Conservation (phyloP, 2,797 vertebrate genomes). For the Manis pentadactyla region DNA sequence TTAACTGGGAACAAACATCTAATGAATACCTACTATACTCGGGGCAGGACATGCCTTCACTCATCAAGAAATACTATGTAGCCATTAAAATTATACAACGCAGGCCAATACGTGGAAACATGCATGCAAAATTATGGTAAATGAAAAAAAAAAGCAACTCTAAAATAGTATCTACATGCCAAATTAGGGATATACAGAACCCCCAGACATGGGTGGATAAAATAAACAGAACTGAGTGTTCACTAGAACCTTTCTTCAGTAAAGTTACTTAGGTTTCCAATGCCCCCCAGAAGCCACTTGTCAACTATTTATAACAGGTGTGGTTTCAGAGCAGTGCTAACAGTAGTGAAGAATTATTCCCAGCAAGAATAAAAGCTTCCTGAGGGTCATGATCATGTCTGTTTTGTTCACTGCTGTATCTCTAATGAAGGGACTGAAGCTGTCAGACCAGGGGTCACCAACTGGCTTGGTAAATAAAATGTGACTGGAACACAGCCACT, state of each 20-base stretch:
- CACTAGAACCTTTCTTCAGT: neutral
- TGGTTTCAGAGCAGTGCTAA: conserved; percentile 24
- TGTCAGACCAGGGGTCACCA: neutral
- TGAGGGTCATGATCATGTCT: neutral
- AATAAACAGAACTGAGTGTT: neutral
- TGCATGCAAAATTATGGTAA: neutral
- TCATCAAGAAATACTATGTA: conserved; percentile 58
- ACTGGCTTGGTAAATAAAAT: neutral
- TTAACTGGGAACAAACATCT: conserved; percentile 33
- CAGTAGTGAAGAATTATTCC: conserved; percentile 36
- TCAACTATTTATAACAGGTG: conserved; percentile 7
- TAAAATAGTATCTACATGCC: neutral
- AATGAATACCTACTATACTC: neutral
- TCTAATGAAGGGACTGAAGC: neutral
- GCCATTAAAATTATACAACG: neutral
- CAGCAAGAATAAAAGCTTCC: neutral
- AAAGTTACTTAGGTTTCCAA: conserved; percentile 39
- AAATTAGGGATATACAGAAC: conserved; percentile 9
- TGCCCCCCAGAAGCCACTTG: neutral
- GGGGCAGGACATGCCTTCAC: neutral
- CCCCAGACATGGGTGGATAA: neutral
- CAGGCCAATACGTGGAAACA: neutral
- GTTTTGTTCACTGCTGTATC: neutral
- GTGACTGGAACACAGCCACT: neutral
- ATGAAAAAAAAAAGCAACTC: neutral